These are phyloP conservation scores for Rhingia rostrata DNA, from an alignment of 2,888 invertebrate genomes.

Conservation along the genomic window DNA sequence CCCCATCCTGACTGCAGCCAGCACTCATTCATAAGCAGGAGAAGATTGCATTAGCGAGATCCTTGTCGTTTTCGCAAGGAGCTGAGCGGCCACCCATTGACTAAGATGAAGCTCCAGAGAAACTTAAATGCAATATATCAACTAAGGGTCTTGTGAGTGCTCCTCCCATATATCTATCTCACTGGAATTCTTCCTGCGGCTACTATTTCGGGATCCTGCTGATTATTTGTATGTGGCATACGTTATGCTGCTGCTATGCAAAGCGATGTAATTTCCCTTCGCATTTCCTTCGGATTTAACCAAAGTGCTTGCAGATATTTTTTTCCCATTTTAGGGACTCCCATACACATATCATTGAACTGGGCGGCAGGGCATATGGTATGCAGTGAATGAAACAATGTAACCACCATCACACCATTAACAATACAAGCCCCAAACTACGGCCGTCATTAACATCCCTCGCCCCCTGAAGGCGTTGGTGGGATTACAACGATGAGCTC, in stretches of 20 bases:
- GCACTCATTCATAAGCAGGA: conserved; percentile 46
- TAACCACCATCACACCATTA: conserved; percentile 54
- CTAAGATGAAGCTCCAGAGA: conserved; percentile 50
- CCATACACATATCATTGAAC: conserved; percentile 7
- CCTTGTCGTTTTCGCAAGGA: conserved; percentile 33
- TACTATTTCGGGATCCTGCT: conserved; percentile 59
- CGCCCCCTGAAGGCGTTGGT: conserved; percentile 58
- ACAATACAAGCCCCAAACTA: conserved; percentile 48
- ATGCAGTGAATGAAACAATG: conserved; percentile 62
- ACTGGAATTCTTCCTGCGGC: conserved; percentile 57
- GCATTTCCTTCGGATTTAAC: conserved; percentile 58
- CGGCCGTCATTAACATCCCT: conserved; percentile 67
- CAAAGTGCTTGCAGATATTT: conserved; percentile 65
- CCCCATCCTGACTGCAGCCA: conserved; percentile 42
- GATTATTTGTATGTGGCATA: conserved; percentile 63
- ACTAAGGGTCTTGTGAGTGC: conserved; percentile 9
- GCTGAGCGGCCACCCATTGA: conserved; percentile 8
- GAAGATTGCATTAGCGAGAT: conserved; percentile 70
- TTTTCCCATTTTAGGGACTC: conserved; percentile 35
- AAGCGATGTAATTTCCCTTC: conserved; percentile 69
- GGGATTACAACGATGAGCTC: conserved; percentile 55
- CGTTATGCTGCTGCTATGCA: conserved; percentile 28
- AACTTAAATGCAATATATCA: conserved; percentile 61
- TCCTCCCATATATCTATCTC: not conserved
- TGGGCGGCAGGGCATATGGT: conserved; percentile 24